These are phyloP conservation scores for Arrhamphus sclerolepis DNA, from an alignment of 2,797 vertebrate species.

Conservation along the genomic window DNA sequence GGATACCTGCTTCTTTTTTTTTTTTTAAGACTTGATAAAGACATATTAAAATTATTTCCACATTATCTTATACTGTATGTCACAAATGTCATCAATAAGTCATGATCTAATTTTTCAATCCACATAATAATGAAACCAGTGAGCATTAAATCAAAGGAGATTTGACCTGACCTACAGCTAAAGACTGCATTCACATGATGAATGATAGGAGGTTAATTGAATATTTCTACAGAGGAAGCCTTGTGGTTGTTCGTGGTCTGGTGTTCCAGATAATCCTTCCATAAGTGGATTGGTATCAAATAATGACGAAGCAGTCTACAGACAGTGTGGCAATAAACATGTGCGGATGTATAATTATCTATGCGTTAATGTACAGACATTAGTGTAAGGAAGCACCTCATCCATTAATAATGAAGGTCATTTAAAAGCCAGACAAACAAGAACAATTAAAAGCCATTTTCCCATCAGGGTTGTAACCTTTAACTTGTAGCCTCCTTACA, in stretches of 20 bases:
- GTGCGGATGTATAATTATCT: slow-evolving; percentile 3
- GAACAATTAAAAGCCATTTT: slow-evolving; percentile 21
- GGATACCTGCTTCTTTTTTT: not conserved
- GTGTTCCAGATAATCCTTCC: slow-evolving; percentile 31
- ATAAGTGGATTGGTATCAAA: slow-evolving; percentile 41
- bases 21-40: not conserved
- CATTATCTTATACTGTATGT: not conserved
- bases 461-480: slow-evolving; percentile 12
- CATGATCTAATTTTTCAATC: slow-evolving; percentile 18
- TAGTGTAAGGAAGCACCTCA: slow-evolving; percentile 7
- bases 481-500: slow-evolving; percentile 37
- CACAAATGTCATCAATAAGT: slow-evolving; percentile 20
- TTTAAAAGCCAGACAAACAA: slow-evolving; percentile 34
- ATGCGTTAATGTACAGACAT: slow-evolving; percentile 17
- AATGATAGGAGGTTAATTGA: slow-evolving; percentile 62
- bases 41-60: slow-evolving; percentile 3
- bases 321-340: slow-evolving; percentile 11
- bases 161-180: slow-evolving; percentile 58
- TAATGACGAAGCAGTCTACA: slow-evolving; percentile 34
- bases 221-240: slow-evolving; percentile 48
- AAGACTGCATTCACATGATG: slow-evolving; percentile 64
- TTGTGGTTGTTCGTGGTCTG: slow-evolving; percentile 34
- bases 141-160: slow-evolving; percentile 47
- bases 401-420: slow-evolving; percentile 25
- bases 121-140: slow-evolving; percentile 41